Conservation (phyloP, 2,797 vertebrate genomes). For the Aldrovandia affinis region DNA sequence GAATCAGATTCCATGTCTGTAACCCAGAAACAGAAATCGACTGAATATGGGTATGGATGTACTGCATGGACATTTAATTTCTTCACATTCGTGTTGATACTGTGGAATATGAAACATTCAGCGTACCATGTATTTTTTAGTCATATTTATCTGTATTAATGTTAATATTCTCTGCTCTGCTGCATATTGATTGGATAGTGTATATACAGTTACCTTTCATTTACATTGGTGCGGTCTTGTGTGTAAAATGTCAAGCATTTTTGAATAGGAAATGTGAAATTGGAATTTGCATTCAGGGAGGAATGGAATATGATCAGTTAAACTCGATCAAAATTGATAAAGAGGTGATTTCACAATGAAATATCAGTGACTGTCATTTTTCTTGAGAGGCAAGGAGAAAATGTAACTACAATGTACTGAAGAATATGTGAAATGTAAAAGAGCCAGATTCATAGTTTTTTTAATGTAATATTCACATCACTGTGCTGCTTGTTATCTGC, state of each 20-base stretch:
- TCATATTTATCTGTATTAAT: neutral
- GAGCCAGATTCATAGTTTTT: neutral
- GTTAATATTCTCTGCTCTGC: neutral
- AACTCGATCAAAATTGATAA: neutral
- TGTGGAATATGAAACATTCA: neutral
- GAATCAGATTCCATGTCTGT: neutral
- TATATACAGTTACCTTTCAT: constrained; percentile 8
- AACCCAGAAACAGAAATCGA: neutral
- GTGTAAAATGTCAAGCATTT: constrained; percentile 11
- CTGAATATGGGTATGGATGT: neutral
- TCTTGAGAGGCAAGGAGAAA: neutral
- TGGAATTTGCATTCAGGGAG: constrained; percentile 11
- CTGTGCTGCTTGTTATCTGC: constrained; percentile 1
- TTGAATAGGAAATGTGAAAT: neutral
- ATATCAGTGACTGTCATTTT: neutral
- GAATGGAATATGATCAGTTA: neutral
- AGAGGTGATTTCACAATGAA: neutral
- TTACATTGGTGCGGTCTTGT: neutral
- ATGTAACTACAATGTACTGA: neutral
- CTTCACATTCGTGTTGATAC: neutral
- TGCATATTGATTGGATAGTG: neutral
- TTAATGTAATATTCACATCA: neutral
- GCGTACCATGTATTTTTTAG: neutral
- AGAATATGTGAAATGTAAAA: constrained; percentile 10
- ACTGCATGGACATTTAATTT: neutral